Conservation (phyloP, 1,140 invertebrate species). For the Microplitis demolitor region DNA sequence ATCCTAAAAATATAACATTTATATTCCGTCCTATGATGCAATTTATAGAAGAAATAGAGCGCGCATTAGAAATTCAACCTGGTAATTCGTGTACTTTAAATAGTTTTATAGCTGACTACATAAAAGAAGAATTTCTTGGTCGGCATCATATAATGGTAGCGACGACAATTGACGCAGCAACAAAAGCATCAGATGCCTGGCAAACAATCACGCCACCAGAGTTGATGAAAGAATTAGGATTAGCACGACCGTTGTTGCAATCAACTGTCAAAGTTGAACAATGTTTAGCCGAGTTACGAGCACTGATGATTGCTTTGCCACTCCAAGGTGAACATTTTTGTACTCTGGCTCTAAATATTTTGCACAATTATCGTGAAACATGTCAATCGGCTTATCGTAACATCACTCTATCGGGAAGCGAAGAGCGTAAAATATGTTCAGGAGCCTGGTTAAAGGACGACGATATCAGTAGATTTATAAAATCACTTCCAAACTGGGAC, state of each 20-base stretch:
- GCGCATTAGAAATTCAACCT: constrained; percentile 66
- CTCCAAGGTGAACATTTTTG: constrained; percentile 74
- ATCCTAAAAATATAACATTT: constrained; percentile 76
- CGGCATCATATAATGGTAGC: constrained; percentile 67
- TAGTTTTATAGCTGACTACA: constrained; percentile 76
- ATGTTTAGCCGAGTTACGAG: constrained; percentile 71
- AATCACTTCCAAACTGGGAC: constrained; percentile 84
- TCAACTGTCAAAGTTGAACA: constrained; percentile 76
- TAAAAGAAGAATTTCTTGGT: constrained; percentile 73
- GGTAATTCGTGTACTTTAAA: constrained; percentile 74
- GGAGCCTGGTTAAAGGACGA: constrained; percentile 93
- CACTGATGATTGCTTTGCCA: constrained; percentile 74
- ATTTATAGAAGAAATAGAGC: constrained; percentile 80
- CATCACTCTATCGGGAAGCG: constrained; percentile 80
- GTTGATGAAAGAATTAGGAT: constrained; percentile 66
- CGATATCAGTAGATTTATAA: constrained; percentile 89
- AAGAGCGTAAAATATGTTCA: constrained; percentile 82
- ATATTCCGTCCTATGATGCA: constrained; percentile 76
- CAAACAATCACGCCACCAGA: constrained; percentile 71
- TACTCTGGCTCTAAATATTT: constrained; percentile 70
- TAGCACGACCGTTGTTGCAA: constrained; percentile 71
- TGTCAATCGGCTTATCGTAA: constrained; percentile 76
- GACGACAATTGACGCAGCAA: constrained; percentile 69
- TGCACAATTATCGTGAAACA: constrained; percentile 77
- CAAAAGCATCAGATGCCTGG: constrained; percentile 77